These are phyloP conservation scores for Discoglossus pictus DNA, from an alignment of 2,797 vertebrate species.

Conservation along the genomic window DNA sequence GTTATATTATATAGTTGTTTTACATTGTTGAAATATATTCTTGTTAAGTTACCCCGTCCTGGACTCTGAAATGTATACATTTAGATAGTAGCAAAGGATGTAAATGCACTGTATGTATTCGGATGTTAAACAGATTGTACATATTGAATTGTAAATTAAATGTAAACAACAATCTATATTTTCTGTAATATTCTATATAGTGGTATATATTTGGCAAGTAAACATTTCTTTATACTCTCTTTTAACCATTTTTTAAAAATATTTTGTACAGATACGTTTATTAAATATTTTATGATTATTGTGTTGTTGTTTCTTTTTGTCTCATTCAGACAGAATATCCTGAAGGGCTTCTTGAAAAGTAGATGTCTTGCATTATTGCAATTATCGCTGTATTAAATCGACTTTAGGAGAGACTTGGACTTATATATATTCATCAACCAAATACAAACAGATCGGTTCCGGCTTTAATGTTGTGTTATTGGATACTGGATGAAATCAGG, in stretches of 20 bases:
- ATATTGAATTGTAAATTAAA: constrained; percentile 84
- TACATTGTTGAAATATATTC: constrained; percentile 21
- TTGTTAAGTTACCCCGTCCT: constrained; percentile 17
- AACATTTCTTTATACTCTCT: constrained; percentile 71
- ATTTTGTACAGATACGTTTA: constrained; percentile 82
- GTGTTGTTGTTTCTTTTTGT: no score
- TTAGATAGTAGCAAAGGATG: constrained; percentile 55
- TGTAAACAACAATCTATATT: constrained; percentile 81
- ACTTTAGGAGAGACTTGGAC: no score
- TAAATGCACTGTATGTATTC: constrained; percentile 75
- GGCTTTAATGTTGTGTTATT: no score
- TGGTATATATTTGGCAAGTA: constrained; percentile 80
- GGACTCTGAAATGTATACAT: constrained; percentile 38
- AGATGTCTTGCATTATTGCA: no score
- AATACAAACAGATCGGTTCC: no score
- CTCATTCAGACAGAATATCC: no score
- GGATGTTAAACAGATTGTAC: constrained; percentile 81
- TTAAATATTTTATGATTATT: constrained; percentile 80
- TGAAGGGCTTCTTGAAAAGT: no score
- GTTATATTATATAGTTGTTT: constrained; percentile 14
- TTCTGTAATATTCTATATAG: constrained; percentile 78
- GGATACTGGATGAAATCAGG: no score
- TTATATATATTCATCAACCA: no score
- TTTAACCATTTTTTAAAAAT: constrained; percentile 67
- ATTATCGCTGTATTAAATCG: no score